These are phyloP conservation scores for Dendronephthya gigantea DNA, from an alignment of 64 coral and sea anemone species.

Conservation along the genomic window DNA sequence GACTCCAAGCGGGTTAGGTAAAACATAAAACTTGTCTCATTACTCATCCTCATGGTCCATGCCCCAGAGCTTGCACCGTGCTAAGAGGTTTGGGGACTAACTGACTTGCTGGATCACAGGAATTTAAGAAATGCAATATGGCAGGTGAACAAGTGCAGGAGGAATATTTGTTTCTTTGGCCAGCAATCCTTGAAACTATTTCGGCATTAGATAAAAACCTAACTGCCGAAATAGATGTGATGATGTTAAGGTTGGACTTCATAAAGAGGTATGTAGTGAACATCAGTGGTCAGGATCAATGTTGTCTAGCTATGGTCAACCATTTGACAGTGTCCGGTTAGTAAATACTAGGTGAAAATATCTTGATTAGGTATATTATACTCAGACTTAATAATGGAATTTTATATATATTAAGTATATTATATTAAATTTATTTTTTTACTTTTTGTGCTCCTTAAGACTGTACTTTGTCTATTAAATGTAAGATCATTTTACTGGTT, in stretches of 20 bases:
- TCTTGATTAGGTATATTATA: neutral
- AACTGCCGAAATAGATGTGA: conserved; percentile 38
- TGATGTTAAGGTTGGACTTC: conserved; percentile 42
- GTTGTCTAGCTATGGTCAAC: conserved; percentile 35
- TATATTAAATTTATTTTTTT: too few relatives aligned
- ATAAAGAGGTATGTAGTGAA: conserved; percentile 44
- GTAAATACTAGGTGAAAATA: neutral
- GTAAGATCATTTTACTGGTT: too few relatives aligned
- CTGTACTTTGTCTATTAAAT: neutral
- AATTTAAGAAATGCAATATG: too few relatives aligned
- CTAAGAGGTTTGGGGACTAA: too few relatives aligned
- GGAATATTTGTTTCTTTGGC: conserved; percentile 56
- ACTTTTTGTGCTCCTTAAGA: too few relatives aligned
- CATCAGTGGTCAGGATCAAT: conserved; percentile 19
- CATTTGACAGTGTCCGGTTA: conserved; percentile 53
- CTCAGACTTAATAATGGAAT: neutral
- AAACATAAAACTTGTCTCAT: too few relatives aligned
- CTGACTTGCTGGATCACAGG: too few relatives aligned
- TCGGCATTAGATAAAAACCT: conserved; percentile 41
- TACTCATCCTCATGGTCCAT: too few relatives aligned
- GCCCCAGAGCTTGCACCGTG: too few relatives aligned
- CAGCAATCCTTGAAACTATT: conserved; percentile 50
- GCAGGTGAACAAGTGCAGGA: neutral
- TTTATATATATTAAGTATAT: neutral
- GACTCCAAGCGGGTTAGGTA: too few relatives aligned